Conservation (phyloP, 2,797 vertebrate species). For the Gadopsis marmoratus region DNA sequence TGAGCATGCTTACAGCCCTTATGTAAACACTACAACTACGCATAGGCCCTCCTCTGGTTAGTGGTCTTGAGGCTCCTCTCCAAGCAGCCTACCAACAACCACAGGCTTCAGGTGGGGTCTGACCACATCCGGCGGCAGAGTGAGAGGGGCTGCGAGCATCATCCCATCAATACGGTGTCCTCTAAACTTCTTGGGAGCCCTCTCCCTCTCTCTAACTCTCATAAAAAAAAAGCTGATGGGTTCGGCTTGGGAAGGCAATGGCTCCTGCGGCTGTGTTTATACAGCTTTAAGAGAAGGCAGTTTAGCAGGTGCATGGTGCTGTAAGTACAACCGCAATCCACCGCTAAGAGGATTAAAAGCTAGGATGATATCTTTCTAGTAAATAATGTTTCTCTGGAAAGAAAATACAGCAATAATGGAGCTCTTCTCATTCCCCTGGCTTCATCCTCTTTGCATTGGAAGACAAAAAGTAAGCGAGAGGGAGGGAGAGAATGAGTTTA, state of each 20-base stretch:
- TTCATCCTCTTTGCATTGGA: conserved; percentile 86
- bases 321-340: conserved; percentile 89
- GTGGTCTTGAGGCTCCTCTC: conserved; percentile 54
- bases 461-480: conserved; percentile 83
- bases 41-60: conserved; percentile 57
- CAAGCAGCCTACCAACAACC: conserved; percentile 44
- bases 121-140: conserved; percentile 59
- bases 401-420: conserved; percentile 85
- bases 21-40: conserved; percentile 61
- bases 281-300: conserved; percentile 87
- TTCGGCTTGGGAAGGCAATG: conserved; percentile 74
- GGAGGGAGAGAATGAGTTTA: conserved; percentile 81
- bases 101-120: conserved; percentile 66
- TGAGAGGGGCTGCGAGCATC: conserved; percentile 44
- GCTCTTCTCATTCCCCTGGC: conserved; percentile 79
- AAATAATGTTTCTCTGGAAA: conserved; percentile 87
- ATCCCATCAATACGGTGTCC: conserved; percentile 72
- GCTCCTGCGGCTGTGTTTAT: conserved; percentile 85
- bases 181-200: conserved; percentile 77
- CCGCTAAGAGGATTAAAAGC: conserved; percentile 89
- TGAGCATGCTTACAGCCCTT: conserved; percentile 52
- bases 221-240: conserved; percentile 71
- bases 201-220: conserved; percentile 61
- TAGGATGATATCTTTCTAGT: conserved; percentile 88
- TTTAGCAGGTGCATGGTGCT: conserved; percentile 89